Evolutionary conservation across 2,888 invertebrate genomes (phyloP), one percentile per base, ranked within the genome.

Genomic region (Poecilus cupreus): DNA sequence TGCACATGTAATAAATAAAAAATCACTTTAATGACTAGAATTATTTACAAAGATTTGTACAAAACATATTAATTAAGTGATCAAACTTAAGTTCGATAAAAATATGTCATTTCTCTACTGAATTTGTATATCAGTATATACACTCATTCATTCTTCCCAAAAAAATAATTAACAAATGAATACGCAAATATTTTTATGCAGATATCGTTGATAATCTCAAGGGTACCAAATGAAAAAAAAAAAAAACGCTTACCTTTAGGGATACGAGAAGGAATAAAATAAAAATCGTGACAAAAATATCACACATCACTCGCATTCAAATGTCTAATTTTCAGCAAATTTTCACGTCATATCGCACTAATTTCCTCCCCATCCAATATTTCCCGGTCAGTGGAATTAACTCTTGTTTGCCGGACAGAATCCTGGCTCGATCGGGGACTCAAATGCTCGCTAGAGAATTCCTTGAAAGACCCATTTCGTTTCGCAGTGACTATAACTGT

Each of bases 391-490:
- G 88, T 85, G n/a, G 89, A 89, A 83, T 89, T 93, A 82, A 94
- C 92, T 26, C 93, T 88, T 0, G 93, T 89, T 11, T 93, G 93
- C 68, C 92, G 89, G 0, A 93, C 92, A 3, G 93, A 93, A 82
- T 94, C 94, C 22, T 93, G 92, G 13, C 93, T 93, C 0, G 93
- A 93, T 84, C 93, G 89, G 1, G 93, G 93, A 83, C 94, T 94
- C 16, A 94, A 91, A 83, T 92, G 92, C 0, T 92, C 91, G 57
- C 91, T 92, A 22, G 94, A 94, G 83, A 92, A 91, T 82, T 94
- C 94, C 75, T 91, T 89, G 76, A 93, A 90, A 0, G 94, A 94
- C n/a, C 94, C 94, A 86, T 93, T 93, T 82, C 93, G 89, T 83
- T 93, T 90, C 80, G 91, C 89, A 83, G 88, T 89, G 0, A 93